Base-by-base conservation (phyloP, 2,888 invertebrate species). In the Lucinisca nassula region DNA sequence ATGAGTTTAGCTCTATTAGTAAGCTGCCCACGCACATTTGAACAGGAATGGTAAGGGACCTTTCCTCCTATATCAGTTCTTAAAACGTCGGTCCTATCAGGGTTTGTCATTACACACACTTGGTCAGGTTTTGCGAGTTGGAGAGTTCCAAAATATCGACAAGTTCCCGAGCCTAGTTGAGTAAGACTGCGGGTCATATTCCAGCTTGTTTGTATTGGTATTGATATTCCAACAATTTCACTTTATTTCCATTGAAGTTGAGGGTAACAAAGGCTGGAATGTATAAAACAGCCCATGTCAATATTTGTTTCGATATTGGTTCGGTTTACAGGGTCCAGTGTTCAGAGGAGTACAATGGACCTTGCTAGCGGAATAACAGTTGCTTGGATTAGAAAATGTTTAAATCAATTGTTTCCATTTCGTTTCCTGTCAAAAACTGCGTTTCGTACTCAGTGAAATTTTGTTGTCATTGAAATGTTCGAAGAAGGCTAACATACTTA, bases 161-260 rank as follows among this genome's bases (percentile, higher is more conserved):
- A 35, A 35, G 1, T 67, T 35, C 10, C 35, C 32, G 12, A 30
- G 8, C 10, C 67, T 21, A 10, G 4, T 6, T 67, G 67, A 67
- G 67, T 67, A 67, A 67, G 67, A 67, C 21, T 67, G 67, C 12
- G 24, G 24, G 55, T 35, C 12, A 1, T 67, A 67, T 67, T 67
- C 32, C 32, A 27, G 35, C 6, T 35, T 67, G 67, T 67, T 67
- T 67, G 67, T 35, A 32, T 35, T 67, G 35, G 67, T 35, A 67
- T 67, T 35, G 67, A 67, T 67, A 67, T 32, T 67, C 67, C 17
- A 67, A 67, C 67, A 12, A 67, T 67, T 67, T 67, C 67, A 67
- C 32, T 67, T 35, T 67, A 30, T 67, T 35, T 67, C 67, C 35
- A 67, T 67, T 67, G 67, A 67, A 35, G 67, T 67, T 35, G 67